Evolutionary conservation across 2,797 vertebrate species (phyloP).

Genomic region (Cyclura pinguis): DNA sequence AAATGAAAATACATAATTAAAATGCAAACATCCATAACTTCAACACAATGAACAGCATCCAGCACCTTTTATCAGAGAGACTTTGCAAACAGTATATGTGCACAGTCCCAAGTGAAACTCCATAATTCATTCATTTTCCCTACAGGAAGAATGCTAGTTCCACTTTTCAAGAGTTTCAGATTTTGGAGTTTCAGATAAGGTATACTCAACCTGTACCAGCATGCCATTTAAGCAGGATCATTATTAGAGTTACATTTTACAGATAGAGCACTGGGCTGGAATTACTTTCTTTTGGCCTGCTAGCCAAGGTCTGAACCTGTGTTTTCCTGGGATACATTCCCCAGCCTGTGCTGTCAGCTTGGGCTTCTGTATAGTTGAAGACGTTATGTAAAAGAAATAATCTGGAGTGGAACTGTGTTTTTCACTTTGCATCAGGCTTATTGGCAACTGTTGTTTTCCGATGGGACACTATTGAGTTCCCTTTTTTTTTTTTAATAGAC

Average conservation of each 20-base stretch:
- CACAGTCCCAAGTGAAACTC: too few relatives aligned
- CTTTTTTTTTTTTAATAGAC: neutral
- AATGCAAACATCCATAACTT: too few relatives aligned
- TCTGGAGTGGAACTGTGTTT: neutral
- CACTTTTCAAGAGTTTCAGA: too few relatives aligned
- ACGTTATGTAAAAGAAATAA: slow-evolving; percentile 1
- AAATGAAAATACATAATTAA: too few relatives aligned
- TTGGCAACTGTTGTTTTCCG: neutral
- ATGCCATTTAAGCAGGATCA: neutral
- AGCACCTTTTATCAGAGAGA: too few relatives aligned
- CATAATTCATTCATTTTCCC: too few relatives aligned
- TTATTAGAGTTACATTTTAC: neutral
- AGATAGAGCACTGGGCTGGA: neutral
- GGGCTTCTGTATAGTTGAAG: neutral
- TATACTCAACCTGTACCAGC: too few relatives aligned
- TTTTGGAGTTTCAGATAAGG: too few relatives aligned
- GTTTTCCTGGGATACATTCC: neutral
- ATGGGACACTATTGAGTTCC: neutral
- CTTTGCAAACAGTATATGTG: too few relatives aligned
- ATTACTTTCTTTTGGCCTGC: neutral
- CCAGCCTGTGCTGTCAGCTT: too few relatives aligned
- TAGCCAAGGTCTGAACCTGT: neutral
- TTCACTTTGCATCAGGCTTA: neutral
- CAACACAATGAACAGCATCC: too few relatives aligned
- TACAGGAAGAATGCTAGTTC: too few relatives aligned